Conservation (phyloP, 1,140 invertebrate genomes). For the Eupeodes corollae region DNA sequence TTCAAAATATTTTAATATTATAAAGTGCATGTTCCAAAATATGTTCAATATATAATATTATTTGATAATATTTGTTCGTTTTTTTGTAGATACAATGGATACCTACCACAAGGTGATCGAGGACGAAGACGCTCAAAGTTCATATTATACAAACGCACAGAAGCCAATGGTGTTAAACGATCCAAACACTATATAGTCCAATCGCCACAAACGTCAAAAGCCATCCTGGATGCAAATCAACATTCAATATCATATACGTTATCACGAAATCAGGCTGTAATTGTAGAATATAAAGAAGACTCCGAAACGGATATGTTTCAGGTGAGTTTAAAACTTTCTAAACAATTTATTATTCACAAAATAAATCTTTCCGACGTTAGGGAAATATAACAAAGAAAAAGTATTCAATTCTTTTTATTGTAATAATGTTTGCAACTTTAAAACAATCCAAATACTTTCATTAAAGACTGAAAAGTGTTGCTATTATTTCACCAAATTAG, state of each 20-base stretch:
- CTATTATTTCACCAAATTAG: too few species aligned
- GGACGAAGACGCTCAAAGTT: constrained; percentile 89
- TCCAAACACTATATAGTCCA: constrained; percentile 93
- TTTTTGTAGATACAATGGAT: constrained; percentile 83
- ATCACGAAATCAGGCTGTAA: constrained; percentile 90
- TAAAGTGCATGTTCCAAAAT: too few species aligned
- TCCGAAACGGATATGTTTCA: constrained; percentile 97
- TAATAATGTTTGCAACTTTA: too few species aligned
- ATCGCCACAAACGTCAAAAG: constrained; percentile 77
- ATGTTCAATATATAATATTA: too few species aligned
- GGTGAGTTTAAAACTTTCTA: constrained; percentile 44
- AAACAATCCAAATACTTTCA: too few species aligned
- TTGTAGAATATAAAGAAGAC: constrained; percentile 93
- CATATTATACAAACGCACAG: constrained; percentile 69
- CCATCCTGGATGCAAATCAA: constrained; percentile 78
- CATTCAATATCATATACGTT: constrained; percentile 97
- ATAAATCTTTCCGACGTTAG: too few species aligned
- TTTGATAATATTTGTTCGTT: constrained; percentile 10
- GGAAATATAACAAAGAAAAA: too few species aligned
- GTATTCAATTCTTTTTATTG: too few species aligned
- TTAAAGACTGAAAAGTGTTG: too few species aligned
- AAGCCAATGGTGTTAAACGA: constrained; percentile 85
- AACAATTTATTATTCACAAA: too few species aligned
- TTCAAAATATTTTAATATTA: too few species aligned
- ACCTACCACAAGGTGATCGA: constrained; percentile 80